Base-by-base conservation (phyloP, 2,113 vertebrate genomes). In the Osmerus eperlanus region DNA sequence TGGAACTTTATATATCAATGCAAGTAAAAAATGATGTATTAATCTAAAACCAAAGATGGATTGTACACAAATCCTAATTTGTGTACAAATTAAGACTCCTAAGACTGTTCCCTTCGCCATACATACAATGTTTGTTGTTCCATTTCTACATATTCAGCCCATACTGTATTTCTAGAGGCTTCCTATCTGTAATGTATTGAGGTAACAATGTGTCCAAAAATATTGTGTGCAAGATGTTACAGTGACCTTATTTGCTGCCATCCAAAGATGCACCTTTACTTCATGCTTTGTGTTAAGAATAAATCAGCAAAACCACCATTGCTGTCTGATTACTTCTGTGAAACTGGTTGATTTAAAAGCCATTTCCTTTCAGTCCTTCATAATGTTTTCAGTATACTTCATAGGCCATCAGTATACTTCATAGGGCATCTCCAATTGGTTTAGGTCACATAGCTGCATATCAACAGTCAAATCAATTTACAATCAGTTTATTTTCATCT, bases 271-370 rank as follows among this genome's bases (percentile, higher is more conserved):
- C 67, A 74, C 9, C 73, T 68, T 73, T 79, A 55, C 53, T 70
- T 78, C 47, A 41, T 72, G 53, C 72, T 80, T 78, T 73, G 67
- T 85, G 79, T 80, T 65, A 79, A 75, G 56, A 68, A 67, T 23
- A 53, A 62, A 80, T 72, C 71, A 82, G 78, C 77, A 82, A 84
- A 86, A 76, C 21, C 18, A 55, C 55, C 51, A 29, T 9, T 23
- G 58, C 19, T 19, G n/a, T 23, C 6, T 21, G 58, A 23, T 19
- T 21, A 60, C 1, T 60, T 60, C 8, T 4, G 18, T 60, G 58
- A 23, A 21, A 60, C 5, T 7, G 58, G 8, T 60, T 23, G 9
- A 60, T 21, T 21, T 7, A 21, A 19, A 19, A 23, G 16, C 5
- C 23, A 55, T 54, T 3, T 54, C 3, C 11, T 54, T 54, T 54